phyloP scores from a whole-genome alignment of 1,140 invertebrate genomes.

The Ceratosolen fusciceps region DNA sequence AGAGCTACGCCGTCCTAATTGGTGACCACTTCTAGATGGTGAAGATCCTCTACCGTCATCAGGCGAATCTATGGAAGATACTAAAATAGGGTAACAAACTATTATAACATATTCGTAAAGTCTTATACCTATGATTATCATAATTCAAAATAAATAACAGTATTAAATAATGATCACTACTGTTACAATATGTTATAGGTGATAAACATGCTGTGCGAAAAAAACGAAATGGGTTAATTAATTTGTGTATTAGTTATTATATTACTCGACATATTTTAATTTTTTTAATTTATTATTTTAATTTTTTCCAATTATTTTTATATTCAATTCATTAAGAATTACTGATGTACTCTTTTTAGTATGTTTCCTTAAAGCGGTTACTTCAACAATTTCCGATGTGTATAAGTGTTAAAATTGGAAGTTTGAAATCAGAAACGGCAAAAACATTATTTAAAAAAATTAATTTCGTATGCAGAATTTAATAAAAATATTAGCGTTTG shows the following conservation, averaged over 20 bases:
- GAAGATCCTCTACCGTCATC: slow-evolving; percentile 84
- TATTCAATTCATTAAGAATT: too few relatives aligned
- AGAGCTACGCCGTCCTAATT: slow-evolving; percentile 83
- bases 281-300: too few relatives aligned
- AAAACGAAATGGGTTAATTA: background rate
- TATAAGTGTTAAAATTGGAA: too few relatives aligned
- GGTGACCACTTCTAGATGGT: slow-evolving; percentile 78
- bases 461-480: background rate
- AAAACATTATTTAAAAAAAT: background rate
- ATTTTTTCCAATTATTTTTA: too few relatives aligned
- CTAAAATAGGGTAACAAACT: slow-evolving; percentile 68
- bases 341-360: too few relatives aligned
- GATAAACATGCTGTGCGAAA: slow-evolving; percentile 28
- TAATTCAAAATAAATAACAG: too few relatives aligned
- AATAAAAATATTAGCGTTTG: slow-evolving; percentile 27
- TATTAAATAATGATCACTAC: slow-evolving; percentile 1
- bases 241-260: too few relatives aligned
- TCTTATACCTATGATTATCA: slow-evolving; percentile 45
- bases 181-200: slow-evolving; percentile 18
- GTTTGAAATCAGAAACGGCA: background rate
- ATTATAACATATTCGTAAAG: slow-evolving; percentile 63
- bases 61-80: slow-evolving; percentile 81
- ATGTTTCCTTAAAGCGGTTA: too few relatives aligned
- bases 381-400: too few relatives aligned
- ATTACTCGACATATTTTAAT: too few relatives aligned